phyloP scores from a whole-genome alignment of 2,797 vertebrate species.

The Macroramphosus scolopax region DNA sequence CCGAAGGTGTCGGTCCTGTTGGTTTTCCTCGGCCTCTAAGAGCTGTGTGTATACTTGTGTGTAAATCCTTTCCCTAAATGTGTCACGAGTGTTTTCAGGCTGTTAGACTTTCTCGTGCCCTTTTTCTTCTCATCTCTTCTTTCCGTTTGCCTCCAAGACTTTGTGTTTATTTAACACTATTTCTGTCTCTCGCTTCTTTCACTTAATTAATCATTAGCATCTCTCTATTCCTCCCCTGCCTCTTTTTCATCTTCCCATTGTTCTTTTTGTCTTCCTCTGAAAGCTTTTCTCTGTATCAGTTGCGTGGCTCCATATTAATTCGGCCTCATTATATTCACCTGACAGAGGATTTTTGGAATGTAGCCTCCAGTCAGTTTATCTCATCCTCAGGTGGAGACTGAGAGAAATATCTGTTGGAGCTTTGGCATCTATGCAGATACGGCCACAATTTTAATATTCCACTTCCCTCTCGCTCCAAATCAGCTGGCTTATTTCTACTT shows the following conservation, averaged over 20 bases:
- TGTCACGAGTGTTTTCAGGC: conserved; percentile 46
- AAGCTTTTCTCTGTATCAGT: conserved; percentile 9
- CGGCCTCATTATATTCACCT: conserved; percentile 57
- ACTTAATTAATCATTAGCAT: conserved; percentile 55
- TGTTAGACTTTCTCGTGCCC: conserved; percentile 43
- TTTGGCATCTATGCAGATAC: conserved; percentile 12
- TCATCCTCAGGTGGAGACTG: conserved; percentile 39
- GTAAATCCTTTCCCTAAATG: conserved; percentile 34
- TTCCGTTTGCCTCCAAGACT: conserved; percentile 40
- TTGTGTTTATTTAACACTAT: conserved; percentile 44
- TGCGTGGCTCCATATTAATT: conserved; percentile 42
- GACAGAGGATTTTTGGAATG: conserved; percentile 42
- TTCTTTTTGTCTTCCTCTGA: conserved; percentile 7
- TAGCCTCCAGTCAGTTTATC: conserved; percentile 41
- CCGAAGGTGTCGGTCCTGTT: conserved; percentile 22
- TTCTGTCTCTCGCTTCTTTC: conserved; percentile 34
- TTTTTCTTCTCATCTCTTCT: conserved; percentile 33
- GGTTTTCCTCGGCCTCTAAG: conserved; percentile 15
- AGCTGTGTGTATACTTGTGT: conserved; percentile 4
- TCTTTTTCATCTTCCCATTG: conserved; percentile 28
- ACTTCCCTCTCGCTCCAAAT: too few relatives aligned
- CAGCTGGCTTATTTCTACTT: too few relatives aligned
- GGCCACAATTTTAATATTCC: too few relatives aligned
- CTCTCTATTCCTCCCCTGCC: conserved; percentile 35
- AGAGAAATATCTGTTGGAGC: conserved; percentile 60